phyloP scores from a whole-genome alignment of 64 coral and sea anemone genomes.

The Stylophora pistillata region DNA sequence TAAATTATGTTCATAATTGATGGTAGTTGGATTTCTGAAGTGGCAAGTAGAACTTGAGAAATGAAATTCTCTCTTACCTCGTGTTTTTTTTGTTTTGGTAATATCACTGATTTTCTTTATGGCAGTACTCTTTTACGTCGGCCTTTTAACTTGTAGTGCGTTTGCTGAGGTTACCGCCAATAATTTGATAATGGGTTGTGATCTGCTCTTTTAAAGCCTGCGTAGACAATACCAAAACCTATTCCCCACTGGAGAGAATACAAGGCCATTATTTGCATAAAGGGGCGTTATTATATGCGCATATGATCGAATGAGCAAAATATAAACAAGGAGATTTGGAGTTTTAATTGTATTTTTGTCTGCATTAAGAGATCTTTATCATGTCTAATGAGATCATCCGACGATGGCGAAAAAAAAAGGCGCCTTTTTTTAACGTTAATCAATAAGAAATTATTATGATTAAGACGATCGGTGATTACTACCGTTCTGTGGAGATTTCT shows the following conservation, averaged over 20 bases:
- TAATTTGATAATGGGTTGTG: background rate
- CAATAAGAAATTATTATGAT: conserved; percentile 14
- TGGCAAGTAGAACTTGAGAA: background rate
- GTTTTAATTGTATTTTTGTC: conserved; percentile 15
- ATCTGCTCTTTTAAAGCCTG: conserved; percentile 33
- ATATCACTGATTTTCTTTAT: background rate
- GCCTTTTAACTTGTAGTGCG: background rate
- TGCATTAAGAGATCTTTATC: conserved; percentile 19
- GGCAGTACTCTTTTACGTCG: background rate
- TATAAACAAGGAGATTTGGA: background rate
- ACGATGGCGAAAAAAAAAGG: background rate
- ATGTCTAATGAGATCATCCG: conserved; percentile 19
- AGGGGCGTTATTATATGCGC: conserved; percentile 3
- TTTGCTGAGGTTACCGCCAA: background rate
- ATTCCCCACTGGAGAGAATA: conserved; percentile 1
- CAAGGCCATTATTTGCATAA: conserved; percentile 23
- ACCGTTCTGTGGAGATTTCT: background rate
- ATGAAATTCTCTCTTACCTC: background rate
- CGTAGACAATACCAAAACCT: conserved; percentile 15
- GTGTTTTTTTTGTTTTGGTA: background rate
- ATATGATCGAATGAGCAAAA: background rate
- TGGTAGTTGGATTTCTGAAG: background rate
- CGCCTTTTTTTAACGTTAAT: conserved; percentile 12
- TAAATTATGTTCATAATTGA: background rate
- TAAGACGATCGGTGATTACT: background rate